Conservation (phyloP, 1,140 invertebrate species). For the Colletes latitarsis region DNA sequence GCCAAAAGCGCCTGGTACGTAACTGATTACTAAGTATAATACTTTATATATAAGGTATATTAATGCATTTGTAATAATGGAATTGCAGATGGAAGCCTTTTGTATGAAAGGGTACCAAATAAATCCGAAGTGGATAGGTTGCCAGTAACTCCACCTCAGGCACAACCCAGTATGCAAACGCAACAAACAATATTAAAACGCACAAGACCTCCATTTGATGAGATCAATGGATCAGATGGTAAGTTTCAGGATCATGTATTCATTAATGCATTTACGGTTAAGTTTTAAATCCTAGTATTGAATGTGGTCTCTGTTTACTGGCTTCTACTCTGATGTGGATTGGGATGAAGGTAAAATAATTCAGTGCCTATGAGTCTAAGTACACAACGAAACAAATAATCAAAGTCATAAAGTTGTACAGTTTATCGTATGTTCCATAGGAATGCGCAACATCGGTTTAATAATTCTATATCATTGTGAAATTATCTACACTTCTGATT, state of each 20-base stretch:
- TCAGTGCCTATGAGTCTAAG: conserved; percentile 24
- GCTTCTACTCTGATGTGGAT: conserved; percentile 84
- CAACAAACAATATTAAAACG: conserved; percentile 85
- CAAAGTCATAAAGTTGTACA: conserved; percentile 2
- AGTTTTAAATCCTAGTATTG: conserved; percentile 58
- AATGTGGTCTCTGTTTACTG: conserved; percentile 79
- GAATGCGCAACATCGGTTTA: conserved; percentile 20
- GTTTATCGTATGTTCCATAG: conserved; percentile 17
- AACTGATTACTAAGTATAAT: neutral
- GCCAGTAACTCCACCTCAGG: conserved; percentile 82
- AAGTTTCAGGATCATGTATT: conserved; percentile 76
- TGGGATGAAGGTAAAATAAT: conserved; percentile 83
- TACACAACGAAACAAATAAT: conserved; percentile 26
- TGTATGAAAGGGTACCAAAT: conserved; percentile 92
- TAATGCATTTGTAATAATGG: conserved; percentile 15
- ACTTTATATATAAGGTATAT: neutral
- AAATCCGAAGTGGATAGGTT: conserved; percentile 88
- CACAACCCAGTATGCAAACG: conserved; percentile 80
- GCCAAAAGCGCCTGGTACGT: conserved; percentile 88
- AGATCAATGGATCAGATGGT: conserved; percentile 95
- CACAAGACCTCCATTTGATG: conserved; percentile 88
- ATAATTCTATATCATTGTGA: conserved; percentile 10
- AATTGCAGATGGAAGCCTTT: conserved; percentile 88
- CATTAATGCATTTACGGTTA: conserved; percentile 4
- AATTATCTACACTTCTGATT: neutral